Conservation (phyloP, 53 echinoderm and acorn worm genomes). For the Paracentrotus lividus region DNA sequence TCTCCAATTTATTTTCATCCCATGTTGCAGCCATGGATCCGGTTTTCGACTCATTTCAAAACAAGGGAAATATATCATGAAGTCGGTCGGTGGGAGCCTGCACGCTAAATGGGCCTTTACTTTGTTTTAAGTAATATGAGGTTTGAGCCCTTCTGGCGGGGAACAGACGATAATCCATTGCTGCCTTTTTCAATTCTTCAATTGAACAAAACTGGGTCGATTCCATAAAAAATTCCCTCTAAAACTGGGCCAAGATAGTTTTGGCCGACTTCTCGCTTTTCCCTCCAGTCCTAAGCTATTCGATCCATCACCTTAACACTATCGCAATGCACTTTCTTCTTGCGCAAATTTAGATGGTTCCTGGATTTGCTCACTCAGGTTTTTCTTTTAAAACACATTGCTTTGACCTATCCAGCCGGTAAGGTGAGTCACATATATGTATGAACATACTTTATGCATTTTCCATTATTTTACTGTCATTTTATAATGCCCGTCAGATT, state of each 20-base stretch:
- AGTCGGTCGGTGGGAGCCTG: too few relatives aligned
- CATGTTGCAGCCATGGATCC: background rate
- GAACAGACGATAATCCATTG: background rate
- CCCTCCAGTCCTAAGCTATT: background rate
- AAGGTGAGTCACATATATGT: background rate
- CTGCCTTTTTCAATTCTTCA: conserved; percentile 11
- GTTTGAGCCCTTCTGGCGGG: too few relatives aligned
- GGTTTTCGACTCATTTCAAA: background rate
- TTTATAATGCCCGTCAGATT: background rate
- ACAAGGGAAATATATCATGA: conserved; percentile 13
- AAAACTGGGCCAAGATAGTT: conserved; percentile 60
- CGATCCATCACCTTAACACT: conserved; percentile 35
- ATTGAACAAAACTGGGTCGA: conserved; percentile 54
- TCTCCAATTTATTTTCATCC: background rate
- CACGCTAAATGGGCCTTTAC: too few relatives aligned
- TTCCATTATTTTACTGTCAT: background rate
- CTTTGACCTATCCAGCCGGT: background rate
- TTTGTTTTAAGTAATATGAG: too few relatives aligned
- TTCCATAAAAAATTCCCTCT: conserved; percentile 52
- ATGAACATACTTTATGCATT: conserved; percentile 19
- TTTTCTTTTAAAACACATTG: conserved; percentile 7
- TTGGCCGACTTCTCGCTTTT: conserved; percentile 30
- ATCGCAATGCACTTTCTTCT: conserved; percentile 13
- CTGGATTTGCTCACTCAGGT: background rate
- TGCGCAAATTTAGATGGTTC: conserved; percentile 7